Base-by-base conservation (phyloP, 2,797 vertebrate genomes). In the Prunella strophiata region DNA sequence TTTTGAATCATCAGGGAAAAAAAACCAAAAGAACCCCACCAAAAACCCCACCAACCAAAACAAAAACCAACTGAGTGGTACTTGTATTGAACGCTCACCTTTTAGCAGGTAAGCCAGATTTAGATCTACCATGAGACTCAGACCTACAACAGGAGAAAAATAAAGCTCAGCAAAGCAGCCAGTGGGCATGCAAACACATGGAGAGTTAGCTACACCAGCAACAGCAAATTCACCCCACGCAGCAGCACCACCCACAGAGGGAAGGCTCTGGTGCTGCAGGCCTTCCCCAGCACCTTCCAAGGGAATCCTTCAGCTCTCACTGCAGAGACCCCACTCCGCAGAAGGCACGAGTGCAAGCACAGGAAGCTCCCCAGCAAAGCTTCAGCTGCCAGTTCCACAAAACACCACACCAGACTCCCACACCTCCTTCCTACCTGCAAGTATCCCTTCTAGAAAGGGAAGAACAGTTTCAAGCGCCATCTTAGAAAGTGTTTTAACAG, bases 31-130 rank as follows among this genome's bases (percentile, higher is more conserved):
- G 30, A 57, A 65, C 6, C 47, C 16, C 43, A 63, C 32, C 32
- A 73, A 71, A 71, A 77, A 14, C 9, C 74, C 38, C 71, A 72
- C 58, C 58, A 78, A 66, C n/a, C 47, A 21, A 29, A 85, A 21
- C 59, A 59, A 52, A 50, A 59, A 23, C 32, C 74, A 76, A 20
- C 14, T 15, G 27, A 88, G 47, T 82, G 67, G 65, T 70, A 57
- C 52, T 66, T 81, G 52, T 68, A 47, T 65, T 7, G n/a, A 42
- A 84, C 7, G 96, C 95, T 97, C 95, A 97, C 96, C 96, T 97
- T 96, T 97, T 97, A 96, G 96, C 96, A 96, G 96, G 96, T 95
- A 96, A 97, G 96, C 96, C 96, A 94, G 96, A 97, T 94, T 97
- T 97, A 97, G 96, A 97, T 96, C 96, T 97, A 96, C 96, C 96